Base-by-base conservation (phyloP, 2,888 invertebrate genomes). In the Portevinia maculata region DNA sequence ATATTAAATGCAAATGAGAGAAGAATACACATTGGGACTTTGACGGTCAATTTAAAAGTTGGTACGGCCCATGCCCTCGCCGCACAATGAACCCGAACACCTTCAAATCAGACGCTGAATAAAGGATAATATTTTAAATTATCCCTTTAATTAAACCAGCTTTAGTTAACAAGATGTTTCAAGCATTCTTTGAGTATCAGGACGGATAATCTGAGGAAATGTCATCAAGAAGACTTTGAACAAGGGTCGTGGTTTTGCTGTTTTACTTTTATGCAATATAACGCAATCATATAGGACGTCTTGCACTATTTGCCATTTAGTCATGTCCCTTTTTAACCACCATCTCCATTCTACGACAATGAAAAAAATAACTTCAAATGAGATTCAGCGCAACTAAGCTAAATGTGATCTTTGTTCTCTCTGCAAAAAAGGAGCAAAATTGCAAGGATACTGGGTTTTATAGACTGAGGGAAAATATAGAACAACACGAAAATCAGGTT, bases 1-100 rank as follows among this genome's bases (percentile, higher is more conserved):
- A 34, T 59, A 69, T 69, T 69, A 39, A 69, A 70, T 70, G 70
- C 70, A 70, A 70, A 70, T 70, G 50, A 48, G 59, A 30, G 4
- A 17, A 5, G 24, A 24, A 34, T 13, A 17, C 37, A 62, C 8
- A 15, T 15, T 44, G 44, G 11, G 55, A 11, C 24, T 19, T 15
- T 24, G 55, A 34, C 28, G 28, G 24, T 37, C 55, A 46, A 67
- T 67, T 32, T 41, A 34, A 34, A 37, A 19, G 19, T 11, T 11
- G 19, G 11, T 3, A 41, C n/a, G n/a, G n/a, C n/a, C n/a, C n/a
- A 13, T 9, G 19, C 2, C 19, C 3, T n/a, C n/a, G 2, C 48
- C 30, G 30, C 15, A 52, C 52, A 15, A 15, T 17, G 17, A 9
- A 15, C 19, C 17, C 44, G 13, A n/a, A 13, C 28, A 30, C 30